These are phyloP conservation scores for Malaclemys terrapin DNA, from an alignment of 2,113 vertebrate species.

Conservation along the genomic window DNA sequence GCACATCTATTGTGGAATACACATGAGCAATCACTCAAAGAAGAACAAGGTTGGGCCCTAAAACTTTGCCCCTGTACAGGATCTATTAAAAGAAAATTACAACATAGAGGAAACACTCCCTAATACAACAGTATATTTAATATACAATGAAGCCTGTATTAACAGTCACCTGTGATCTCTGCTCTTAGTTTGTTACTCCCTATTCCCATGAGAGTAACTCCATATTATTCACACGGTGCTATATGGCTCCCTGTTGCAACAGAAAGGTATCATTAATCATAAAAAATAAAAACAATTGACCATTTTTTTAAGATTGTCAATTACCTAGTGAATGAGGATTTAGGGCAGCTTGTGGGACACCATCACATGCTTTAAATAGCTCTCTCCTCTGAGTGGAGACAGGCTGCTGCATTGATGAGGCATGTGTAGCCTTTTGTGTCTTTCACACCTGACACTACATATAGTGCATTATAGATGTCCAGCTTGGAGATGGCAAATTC, in stretches of 20 bases:
- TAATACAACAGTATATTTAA: not conserved
- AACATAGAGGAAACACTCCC: not conserved
- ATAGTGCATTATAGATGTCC: not conserved
- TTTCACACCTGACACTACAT: not conserved
- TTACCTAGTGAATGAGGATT: not conserved
- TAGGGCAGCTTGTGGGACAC: not conserved
- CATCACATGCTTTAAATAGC: rapidly evolving
- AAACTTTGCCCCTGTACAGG: no score
- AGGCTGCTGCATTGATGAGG: not conserved
- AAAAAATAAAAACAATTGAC: not conserved
- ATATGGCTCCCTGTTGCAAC: not conserved
- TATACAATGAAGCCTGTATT: not conserved
- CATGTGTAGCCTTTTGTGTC: not conserved
- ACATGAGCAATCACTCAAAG: no score
- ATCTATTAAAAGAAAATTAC: rapidly evolving
- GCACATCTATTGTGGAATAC: no score
- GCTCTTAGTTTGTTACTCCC: not conserved
- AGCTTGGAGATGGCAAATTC: not conserved
- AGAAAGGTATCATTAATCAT: not conserved
- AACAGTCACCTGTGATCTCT: not conserved
- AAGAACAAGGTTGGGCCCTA: not conserved
- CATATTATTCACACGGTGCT: not conserved
- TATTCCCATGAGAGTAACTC: rapidly evolving
- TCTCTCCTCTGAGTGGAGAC: not conserved
- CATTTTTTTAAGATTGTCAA: not conserved